Conservation (phyloP, 64 coral and sea anemone genomes). For the Montipora efflorescens region DNA sequence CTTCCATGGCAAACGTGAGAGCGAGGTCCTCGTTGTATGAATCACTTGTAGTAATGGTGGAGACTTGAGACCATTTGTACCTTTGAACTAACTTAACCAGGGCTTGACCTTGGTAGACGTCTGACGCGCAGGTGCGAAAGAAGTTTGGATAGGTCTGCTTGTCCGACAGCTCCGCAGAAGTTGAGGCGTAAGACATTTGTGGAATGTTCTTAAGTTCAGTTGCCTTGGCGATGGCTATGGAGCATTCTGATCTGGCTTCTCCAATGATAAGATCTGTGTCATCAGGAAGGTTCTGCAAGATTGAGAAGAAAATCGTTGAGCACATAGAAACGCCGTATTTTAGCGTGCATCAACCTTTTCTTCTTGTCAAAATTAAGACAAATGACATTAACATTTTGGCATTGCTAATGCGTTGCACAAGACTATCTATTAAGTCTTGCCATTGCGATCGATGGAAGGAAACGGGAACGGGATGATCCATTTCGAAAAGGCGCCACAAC, state of each 20-base stretch:
- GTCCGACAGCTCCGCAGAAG: constrained; percentile 71
- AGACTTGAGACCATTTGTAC: constrained; percentile 78
- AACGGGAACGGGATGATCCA: no score
- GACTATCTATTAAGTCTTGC: no score
- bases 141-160: constrained; percentile 88
- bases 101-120: constrained; percentile 73
- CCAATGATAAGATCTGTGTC: constrained; percentile 90
- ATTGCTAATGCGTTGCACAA: no score
- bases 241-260: constrained; percentile 85
- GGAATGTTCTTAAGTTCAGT: constrained; percentile 79
- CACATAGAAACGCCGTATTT: neutral
- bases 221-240: constrained; percentile 83
- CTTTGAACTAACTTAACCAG: constrained; percentile 66
- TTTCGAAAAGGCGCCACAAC: no score
- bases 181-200: constrained; percentile 92
- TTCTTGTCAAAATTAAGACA: neutral
- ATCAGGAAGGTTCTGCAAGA: constrained; percentile 70
- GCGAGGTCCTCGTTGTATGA: constrained; percentile 84
- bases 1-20: constrained; percentile 78
- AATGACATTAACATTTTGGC: no score
- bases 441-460: no score
- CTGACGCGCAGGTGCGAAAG: constrained; percentile 87
- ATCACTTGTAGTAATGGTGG: constrained; percentile 83
- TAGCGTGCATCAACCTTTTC: neutral
- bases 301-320: neutral